Base-by-base conservation (phyloP, 1,140 invertebrate genomes). In the Grapholita molesta region DNA sequence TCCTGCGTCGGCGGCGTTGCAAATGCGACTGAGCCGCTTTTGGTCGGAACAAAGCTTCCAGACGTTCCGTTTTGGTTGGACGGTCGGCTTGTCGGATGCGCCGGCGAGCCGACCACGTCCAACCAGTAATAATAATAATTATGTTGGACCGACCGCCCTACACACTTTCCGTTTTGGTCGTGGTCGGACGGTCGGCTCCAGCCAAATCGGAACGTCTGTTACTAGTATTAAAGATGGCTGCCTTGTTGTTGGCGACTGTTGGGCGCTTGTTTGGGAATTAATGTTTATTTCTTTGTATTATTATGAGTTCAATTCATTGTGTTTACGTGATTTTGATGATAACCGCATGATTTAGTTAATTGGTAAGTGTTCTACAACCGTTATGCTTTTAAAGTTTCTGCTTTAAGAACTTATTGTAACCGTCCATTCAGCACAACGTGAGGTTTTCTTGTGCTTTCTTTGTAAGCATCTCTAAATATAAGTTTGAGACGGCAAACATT, bases 201-300 rank as follows among this genome's bases (percentile, higher is more conserved):
- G n/a, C n/a, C n/a, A n/a, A n/a, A n/a, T n/a, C n/a, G n/a, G n/a
- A n/a, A n/a, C n/a, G n/a, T n/a, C n/a, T n/a, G n/a, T n/a, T n/a
- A n/a, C n/a, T n/a, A n/a, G n/a, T n/a, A n/a, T n/a, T n/a, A 84
- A 88, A 89, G 83, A 90, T 90, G 88, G 88, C 86, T 85, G 79
- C 79, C 86, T 87, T 90, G 88, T 90, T 90, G 88, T 86, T 89
- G 86, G 88, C 80, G 86, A 90, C 79, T 87, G 85, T 88, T 88
- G 83, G 80, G 82, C 79, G 84, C 85, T 88, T 90, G 86, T 90
- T 89, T 89, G 74, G 75, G 72, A 83, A 83, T 80, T 87, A 88
- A 80, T 86, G 78, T 88, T 86, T 85, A 77, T 87, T 86, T 85
- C 79, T 75, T 87, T 83, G 67, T 66, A 76, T 77, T 85, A 77